Evolutionary conservation across 2,797 vertebrate species (phyloP), one percentile per base, ranked within the genome.

Genomic region (Heliangelus exortis): DNA sequence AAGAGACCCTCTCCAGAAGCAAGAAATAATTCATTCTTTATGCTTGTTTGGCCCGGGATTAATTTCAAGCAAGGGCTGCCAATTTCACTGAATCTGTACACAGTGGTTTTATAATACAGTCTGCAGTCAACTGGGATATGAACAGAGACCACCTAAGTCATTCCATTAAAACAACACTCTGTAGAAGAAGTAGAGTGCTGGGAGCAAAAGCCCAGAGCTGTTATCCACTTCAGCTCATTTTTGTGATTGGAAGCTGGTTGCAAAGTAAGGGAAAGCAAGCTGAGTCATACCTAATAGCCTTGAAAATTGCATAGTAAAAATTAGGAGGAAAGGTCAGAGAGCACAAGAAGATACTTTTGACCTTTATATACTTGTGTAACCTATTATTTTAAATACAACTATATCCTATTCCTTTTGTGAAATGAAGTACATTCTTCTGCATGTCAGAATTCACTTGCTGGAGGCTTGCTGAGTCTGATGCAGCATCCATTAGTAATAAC

Each of bases 11-110:
- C 96, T 93, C 95, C 61, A 96, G 94, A 80, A 96, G 95, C 89
- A 96, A 95, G 77, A 93, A 95, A 97, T 96, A 97, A 97, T 96
- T 96, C 86, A 95, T 95, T 92, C 95, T 95, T 97, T 97, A 97
- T 98, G 96, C 81, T 74, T 86, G 50, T 92, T 95, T 65, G 7
- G 77, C 74, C 78, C 94, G 95, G 93, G 83, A 95, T 94, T 87
- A 89, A 91, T 96, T 95, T 97, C 93, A 95, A 77, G 92, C 69
- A 61, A 84, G 80, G 84, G 59, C 58, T 90, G 95, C 95, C 93
- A 96, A 90, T 81, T 96, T 76, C 86, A 92, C 19, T 36, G 90
- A 93, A 90, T 89, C 69, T 68, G 91, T 95, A 76, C 87, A 81
- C 81, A 92, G 91, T 50, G 82, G 87, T 95, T 97, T 95, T 87